phyloP scores from a whole-genome alignment of 2,113 vertebrate species.

The Pseudonaja textilis region DNA sequence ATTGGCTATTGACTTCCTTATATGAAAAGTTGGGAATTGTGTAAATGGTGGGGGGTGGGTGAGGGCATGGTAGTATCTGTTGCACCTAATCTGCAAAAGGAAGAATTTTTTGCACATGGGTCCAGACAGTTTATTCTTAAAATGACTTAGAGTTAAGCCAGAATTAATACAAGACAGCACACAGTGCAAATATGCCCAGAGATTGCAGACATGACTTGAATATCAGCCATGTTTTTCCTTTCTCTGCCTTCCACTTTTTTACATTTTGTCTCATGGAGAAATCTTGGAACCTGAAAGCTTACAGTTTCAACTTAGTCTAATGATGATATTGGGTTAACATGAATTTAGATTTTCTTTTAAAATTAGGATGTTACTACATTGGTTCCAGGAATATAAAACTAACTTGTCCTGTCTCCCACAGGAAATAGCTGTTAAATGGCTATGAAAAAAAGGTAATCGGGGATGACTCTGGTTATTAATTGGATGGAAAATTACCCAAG shows the following conservation, averaged over 20 bases:
- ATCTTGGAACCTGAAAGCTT: background rate
- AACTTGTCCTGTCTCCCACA: background rate
- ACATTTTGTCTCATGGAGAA: background rate
- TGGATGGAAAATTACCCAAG: background rate
- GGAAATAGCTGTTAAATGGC: background rate
- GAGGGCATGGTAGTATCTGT: background rate
- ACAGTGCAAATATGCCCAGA: background rate
- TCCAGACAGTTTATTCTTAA: background rate
- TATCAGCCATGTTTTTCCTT: background rate
- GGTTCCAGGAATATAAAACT: background rate
- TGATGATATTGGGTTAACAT: background rate
- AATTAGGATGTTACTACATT: background rate
- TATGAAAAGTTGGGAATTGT: background rate
- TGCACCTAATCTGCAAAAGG: background rate
- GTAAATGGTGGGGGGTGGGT: background rate
- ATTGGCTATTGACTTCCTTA: background rate
- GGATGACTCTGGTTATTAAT: background rate
- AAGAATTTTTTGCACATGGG: background rate
- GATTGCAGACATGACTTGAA: background rate
- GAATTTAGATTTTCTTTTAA: background rate
- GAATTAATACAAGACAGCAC: background rate
- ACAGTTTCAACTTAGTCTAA: background rate
- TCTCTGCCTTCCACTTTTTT: background rate
- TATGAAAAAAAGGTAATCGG: background rate
- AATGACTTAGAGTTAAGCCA: background rate